phyloP scores from a whole-genome alignment of 2,113 vertebrate genomes.

The Catharus fuscescens region DNA sequence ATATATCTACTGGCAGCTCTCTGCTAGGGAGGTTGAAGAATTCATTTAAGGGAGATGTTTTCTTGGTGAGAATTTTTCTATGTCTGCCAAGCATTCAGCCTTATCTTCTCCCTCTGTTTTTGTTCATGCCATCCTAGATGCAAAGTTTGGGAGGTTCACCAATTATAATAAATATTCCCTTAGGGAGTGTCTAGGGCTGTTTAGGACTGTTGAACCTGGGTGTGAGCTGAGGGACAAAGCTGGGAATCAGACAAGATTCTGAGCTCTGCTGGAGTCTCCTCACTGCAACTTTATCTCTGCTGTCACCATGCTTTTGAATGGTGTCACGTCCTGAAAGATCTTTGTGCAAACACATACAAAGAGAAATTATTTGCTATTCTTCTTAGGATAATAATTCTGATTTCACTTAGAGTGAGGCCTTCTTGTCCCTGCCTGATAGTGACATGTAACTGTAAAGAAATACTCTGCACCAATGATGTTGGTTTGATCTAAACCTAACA shows the following conservation, averaged over 20 bases:
- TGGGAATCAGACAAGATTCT: neutral
- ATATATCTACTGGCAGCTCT: neutral
- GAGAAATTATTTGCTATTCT: neutral
- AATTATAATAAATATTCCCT: neutral
- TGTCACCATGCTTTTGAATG: neutral
- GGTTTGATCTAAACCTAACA: neutral
- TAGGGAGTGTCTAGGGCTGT: neutral
- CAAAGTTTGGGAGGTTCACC: neutral
- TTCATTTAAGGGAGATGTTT: neutral
- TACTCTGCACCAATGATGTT: neutral
- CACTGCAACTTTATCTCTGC: neutral
- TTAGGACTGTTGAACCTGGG: neutral
- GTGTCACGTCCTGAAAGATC: neutral
- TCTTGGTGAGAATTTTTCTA: neutral
- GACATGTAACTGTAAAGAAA: neutral
- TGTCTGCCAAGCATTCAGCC: neutral
- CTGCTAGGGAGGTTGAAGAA: neutral
- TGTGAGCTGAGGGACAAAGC: neutral
- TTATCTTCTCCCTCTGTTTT: neutral
- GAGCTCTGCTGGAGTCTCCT: neutral
- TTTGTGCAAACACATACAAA: neutral
- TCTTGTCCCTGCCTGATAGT: neutral
- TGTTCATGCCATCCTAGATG: neutral
- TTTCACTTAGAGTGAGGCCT: neutral
- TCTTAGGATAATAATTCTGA: neutral